These are phyloP conservation scores for Moxostoma hubbsi DNA, from an alignment of 2,797 vertebrate species.

Conservation along the genomic window DNA sequence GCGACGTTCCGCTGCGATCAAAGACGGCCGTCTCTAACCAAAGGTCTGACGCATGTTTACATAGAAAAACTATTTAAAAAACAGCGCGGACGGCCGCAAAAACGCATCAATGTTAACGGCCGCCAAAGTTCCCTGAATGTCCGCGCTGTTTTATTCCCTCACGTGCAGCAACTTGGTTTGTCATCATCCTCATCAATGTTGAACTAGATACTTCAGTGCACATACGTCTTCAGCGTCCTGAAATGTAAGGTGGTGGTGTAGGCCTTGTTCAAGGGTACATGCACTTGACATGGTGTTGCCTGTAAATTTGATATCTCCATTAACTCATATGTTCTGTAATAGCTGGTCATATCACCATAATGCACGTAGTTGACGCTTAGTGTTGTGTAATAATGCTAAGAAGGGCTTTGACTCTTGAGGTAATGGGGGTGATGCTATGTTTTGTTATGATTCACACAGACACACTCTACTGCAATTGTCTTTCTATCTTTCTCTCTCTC, in stretches of 20 bases:
- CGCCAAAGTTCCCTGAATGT: too few species aligned
- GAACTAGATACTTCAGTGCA: neutral
- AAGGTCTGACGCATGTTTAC: too few species aligned
- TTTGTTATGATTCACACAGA: neutral
- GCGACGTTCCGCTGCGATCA: too few species aligned
- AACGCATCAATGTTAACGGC: too few species aligned
- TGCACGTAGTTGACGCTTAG: neutral
- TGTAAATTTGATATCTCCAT: neutral
- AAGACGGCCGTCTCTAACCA: too few species aligned
- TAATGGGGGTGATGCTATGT: neutral
- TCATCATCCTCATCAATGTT: neutral
- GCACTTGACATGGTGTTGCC: neutral
- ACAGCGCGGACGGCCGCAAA: neutral
- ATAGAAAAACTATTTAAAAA: too few species aligned
- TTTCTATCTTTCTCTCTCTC: neutral
- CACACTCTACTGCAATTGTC: neutral
- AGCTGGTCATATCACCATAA: neutral
- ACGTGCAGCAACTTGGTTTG: conserved; percentile 45
- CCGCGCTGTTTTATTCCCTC: neutral
- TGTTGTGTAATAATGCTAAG: conserved; percentile 12
- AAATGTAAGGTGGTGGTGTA: conserved; percentile 24
- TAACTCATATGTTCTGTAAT: neutral
- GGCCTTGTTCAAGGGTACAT: conserved; percentile 37
- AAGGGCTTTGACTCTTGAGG: neutral
- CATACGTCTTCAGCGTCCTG: neutral